Conservation (phyloP, 2,888 invertebrate genomes). For the Cephus pulcher region DNA sequence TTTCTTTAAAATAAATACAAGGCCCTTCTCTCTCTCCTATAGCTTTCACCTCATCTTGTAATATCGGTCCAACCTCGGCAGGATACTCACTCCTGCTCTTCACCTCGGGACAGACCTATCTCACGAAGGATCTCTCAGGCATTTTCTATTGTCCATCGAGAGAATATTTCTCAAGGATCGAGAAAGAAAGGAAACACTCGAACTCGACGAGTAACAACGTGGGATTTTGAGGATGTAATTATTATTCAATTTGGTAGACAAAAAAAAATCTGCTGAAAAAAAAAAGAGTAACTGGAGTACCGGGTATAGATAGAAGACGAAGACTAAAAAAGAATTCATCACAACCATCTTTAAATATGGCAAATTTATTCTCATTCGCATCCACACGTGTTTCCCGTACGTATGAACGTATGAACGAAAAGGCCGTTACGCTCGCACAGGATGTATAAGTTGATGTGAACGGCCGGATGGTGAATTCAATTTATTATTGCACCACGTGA, state of each 20-base stretch:
- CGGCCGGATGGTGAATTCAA: constrained; percentile 5
- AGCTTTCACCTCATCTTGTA: not conserved
- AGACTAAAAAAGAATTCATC: not conserved
- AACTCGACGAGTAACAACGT: not conserved
- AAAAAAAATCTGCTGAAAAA: no score
- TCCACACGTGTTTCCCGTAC: not conserved
- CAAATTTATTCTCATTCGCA: not conserved
- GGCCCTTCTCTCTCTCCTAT: not conserved
- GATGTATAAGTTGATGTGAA: constrained; percentile 1
- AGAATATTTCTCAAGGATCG: not conserved
- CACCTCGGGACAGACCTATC: not conserved
- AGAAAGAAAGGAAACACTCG: not conserved
- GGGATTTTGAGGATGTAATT: not conserved
- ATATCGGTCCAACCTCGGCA: not conserved
- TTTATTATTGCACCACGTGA: constrained; percentile 1
- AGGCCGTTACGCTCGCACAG: not conserved
- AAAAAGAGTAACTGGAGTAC: not conserved
- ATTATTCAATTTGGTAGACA: not conserved
- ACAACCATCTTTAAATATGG: not conserved
- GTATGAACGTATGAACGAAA: not conserved
- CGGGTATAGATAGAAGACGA: not conserved
- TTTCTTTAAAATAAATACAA: constrained; percentile 2
- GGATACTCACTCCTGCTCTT: not conserved
- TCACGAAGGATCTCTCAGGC: not conserved
- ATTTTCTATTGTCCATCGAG: not conserved